Evolutionary conservation across 2,113 vertebrate species (phyloP).

Genomic region (Sinosuthora webbiana): DNA sequence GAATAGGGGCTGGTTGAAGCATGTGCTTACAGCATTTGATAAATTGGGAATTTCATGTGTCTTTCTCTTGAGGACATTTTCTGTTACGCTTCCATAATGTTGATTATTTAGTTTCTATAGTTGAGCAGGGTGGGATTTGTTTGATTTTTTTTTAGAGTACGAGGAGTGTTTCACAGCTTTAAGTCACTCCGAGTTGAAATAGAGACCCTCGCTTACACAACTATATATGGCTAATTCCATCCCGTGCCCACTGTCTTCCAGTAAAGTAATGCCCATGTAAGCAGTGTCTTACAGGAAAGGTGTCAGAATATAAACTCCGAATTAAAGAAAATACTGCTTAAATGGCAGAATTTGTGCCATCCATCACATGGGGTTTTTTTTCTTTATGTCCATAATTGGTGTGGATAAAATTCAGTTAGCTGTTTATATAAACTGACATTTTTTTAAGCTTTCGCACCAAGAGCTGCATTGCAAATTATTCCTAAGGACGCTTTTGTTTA

Average conservation of each 20-base stretch:
- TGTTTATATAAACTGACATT: conserved; percentile 98
- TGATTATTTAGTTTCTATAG: neutral
- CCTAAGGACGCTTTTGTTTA: conserved; percentile 95
- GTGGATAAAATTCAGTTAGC: conserved; percentile 88
- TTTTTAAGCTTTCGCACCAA: conserved; percentile 97
- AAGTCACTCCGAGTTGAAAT: neutral
- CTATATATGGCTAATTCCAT: conserved; percentile 72
- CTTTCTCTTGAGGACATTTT: conserved; percentile 22
- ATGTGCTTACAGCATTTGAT: conserved; percentile 29
- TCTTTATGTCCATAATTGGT: conserved; percentile 96
- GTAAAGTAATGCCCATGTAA: conserved; percentile 71
- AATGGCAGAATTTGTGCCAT: conserved; percentile 60
- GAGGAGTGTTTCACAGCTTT: neutral
- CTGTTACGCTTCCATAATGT: neutral
- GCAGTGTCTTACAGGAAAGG: conserved; percentile 65
- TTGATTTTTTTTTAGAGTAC: neutral
- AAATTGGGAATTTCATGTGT: conserved; percentile 41
- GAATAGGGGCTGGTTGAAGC: conserved; percentile 16
- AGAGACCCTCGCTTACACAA: conserved; percentile 7
- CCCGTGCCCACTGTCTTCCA: conserved; percentile 35
- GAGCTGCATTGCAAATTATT: conserved; percentile 86
- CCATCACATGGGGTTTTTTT: conserved; percentile 27
- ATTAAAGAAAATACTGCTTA: conserved; percentile 74
- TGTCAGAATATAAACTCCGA: conserved; percentile 72
- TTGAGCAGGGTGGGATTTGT: neutral